Evolutionary conservation across 2,113 vertebrate species (phyloP).

Genomic region (Thalassoma bifasciatum): DNA sequence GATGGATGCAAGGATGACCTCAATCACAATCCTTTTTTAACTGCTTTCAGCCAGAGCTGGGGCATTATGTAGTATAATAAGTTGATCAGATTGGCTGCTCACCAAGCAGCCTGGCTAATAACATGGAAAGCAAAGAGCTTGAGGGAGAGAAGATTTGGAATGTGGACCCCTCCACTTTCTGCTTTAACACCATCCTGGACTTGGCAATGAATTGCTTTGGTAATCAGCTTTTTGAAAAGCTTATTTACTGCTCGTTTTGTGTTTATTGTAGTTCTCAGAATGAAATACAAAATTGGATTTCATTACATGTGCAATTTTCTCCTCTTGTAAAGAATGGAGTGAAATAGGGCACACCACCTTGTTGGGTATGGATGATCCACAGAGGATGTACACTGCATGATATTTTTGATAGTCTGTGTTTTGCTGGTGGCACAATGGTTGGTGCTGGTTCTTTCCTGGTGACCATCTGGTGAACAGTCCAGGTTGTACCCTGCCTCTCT

Average conservation of each 20-base stretch:
- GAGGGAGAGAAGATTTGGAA: conserved; percentile 81
- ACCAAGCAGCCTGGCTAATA: conserved; percentile 85
- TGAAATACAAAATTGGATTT: conserved; percentile 87
- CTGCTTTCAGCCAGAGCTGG: conserved; percentile 80
- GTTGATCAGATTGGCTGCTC: conserved; percentile 87
- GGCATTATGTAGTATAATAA: conserved; percentile 80
- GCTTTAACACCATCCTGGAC: conserved; percentile 82
- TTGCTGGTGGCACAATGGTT: too few species aligned
- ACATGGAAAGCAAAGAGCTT: conserved; percentile 86
- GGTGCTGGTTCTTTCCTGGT: too few species aligned
- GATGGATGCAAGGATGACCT: conserved; percentile 90
- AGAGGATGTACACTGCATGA: conserved; percentile 71
- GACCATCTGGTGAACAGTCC: too few species aligned
- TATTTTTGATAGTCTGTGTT: conserved; percentile 77
- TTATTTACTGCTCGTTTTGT: conserved; percentile 88
- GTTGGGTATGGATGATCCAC: conserved; percentile 77
- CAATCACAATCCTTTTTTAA: conserved; percentile 88
- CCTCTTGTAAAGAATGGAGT: conserved; percentile 73
- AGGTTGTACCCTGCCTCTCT: too few species aligned
- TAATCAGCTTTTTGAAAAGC: conserved; percentile 89
- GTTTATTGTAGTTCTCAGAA: conserved; percentile 86
- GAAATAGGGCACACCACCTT: conserved; percentile 67
- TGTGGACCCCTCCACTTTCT: conserved; percentile 67
- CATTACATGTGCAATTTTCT: conserved; percentile 86
- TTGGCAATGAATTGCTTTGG: conserved; percentile 86